Conservation (phyloP, 2,797 vertebrate genomes). For the Denticeps clupeoides region DNA sequence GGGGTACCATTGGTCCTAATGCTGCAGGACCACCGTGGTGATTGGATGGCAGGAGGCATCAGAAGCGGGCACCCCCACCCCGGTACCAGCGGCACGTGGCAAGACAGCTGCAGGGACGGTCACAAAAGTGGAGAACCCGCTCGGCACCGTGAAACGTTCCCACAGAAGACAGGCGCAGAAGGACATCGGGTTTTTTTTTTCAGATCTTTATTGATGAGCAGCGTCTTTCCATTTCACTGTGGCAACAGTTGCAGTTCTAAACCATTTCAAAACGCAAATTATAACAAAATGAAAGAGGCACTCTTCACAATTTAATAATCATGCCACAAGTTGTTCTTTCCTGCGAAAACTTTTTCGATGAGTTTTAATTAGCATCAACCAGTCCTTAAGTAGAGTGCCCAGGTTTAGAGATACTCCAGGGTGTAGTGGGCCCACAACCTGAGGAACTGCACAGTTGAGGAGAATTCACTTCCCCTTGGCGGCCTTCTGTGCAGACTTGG, state of each 20-base stretch:
- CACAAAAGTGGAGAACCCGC: too few relatives aligned
- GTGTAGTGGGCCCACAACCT: too few relatives aligned
- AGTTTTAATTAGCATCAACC: slow-evolving; percentile 51
- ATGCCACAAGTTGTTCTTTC: slow-evolving; percentile 48
- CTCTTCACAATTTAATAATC: slow-evolving; percentile 44
- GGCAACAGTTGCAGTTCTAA: slow-evolving; percentile 56
- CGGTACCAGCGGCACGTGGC: slow-evolving; percentile 18
- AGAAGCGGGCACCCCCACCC: slow-evolving; percentile 1
- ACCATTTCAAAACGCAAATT: slow-evolving; percentile 58
- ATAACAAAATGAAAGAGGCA: slow-evolving; percentile 59
- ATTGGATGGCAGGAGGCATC: slow-evolving; percentile 37
- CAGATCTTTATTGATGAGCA: slow-evolving; percentile 41
- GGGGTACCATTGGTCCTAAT: slow-evolving; percentile 46
- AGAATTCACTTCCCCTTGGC: slow-evolving; percentile 39
- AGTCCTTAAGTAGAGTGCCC: slow-evolving; percentile 44
- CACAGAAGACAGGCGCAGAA: too few relatives aligned
- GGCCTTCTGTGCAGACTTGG: slow-evolving; percentile 41
- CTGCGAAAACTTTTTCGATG: slow-evolving; percentile 51
- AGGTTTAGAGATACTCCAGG: too few relatives aligned
- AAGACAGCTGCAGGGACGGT: slow-evolving; percentile 40
- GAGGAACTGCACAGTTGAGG: slow-evolving; percentile 24
- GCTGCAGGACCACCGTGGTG: slow-evolving; percentile 8
- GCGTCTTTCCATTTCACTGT: slow-evolving; percentile 59
- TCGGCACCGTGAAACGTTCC: too few relatives aligned
- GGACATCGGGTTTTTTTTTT: slow-evolving; percentile 1